Conservation (phyloP, 2,113 vertebrate species). For the Saguinus imperator region DNA sequence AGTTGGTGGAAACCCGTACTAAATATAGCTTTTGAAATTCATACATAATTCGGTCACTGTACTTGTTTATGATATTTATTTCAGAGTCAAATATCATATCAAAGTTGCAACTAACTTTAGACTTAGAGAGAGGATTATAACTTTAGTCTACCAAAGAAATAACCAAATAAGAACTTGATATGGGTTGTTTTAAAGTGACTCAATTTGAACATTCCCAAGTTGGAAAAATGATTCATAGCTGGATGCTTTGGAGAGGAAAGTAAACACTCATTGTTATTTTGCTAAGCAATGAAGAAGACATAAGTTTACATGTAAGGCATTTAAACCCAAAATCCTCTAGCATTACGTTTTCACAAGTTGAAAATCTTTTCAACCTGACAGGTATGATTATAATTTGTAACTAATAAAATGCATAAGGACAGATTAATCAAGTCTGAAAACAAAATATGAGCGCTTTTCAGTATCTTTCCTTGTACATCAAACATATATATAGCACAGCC, state of each 20-base stretch:
- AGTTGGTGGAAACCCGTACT: constrained; percentile 58
- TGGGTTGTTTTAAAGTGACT: constrained; percentile 51
- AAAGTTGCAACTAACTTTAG: constrained; percentile 70
- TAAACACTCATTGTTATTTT: constrained; percentile 27
- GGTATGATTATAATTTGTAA: neutral
- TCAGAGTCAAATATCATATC: constrained; percentile 60
- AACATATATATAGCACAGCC: accelerated
- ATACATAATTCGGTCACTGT: constrained; percentile 61
- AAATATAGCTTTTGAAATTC: constrained; percentile 72
- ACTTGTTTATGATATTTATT: constrained; percentile 66
- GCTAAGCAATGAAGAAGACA: constrained; percentile 34
- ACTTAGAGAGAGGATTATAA: constrained; percentile 46
- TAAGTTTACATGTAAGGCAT: neutral
- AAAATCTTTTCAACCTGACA: neutral
- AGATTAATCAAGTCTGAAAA: neutral
- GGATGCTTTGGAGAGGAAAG: constrained; percentile 49
- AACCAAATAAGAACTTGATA: constrained; percentile 74
- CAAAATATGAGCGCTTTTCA: neutral
- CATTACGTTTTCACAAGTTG: neutral
- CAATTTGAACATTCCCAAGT: constrained; percentile 59
- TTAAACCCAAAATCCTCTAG: neutral
- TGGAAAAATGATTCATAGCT: constrained; percentile 69
- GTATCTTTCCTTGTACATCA: neutral
- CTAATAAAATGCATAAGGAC: neutral
- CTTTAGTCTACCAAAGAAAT: constrained; percentile 52